Evolutionary conservation across 2,113 vertebrate genomes (phyloP).

Genomic region (Seriola dumerili): DNA sequence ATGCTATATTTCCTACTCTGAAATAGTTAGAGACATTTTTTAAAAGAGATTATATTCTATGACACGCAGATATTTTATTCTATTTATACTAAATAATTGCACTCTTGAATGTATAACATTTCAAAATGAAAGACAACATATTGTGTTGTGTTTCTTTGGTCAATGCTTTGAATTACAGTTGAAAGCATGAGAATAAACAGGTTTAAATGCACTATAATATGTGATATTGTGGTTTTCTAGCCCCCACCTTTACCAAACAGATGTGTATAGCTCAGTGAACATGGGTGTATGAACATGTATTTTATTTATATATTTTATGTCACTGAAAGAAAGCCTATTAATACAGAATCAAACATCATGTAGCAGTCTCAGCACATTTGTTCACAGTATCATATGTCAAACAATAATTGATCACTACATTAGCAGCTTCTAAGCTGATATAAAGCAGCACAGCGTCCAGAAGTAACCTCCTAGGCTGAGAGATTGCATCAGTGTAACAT

Average conservation of each 20-base stretch:
- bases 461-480: conserved; percentile 59
- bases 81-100: conserved; percentile 72
- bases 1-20: conserved; percentile 69
- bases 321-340: conserved; percentile 36
- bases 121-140: conserved; percentile 40
- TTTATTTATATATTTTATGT: neutral
- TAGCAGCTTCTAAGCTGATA: conserved; percentile 35
- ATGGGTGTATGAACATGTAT: neutral
- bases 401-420: conserved; percentile 30
- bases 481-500: conserved; percentile 81
- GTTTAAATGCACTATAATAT: conserved; percentile 26
- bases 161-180: conserved; percentile 49
- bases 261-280: neutral
- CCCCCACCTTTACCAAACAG: neutral
- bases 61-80: conserved; percentile 68
- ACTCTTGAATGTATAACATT: conserved; percentile 60
- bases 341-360: conserved; percentile 10
- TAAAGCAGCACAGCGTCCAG: conserved; percentile 39
- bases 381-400: conserved; percentile 2
- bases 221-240: neutral
- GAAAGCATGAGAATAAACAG: conserved; percentile 64
- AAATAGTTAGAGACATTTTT: conserved; percentile 34
- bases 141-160: conserved; percentile 35
- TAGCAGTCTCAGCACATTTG: conserved; percentile 4
- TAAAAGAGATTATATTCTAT: conserved; percentile 70